Base-by-base conservation (phyloP, 2,888 invertebrate species). In the Monoplex corrugatus region DNA sequence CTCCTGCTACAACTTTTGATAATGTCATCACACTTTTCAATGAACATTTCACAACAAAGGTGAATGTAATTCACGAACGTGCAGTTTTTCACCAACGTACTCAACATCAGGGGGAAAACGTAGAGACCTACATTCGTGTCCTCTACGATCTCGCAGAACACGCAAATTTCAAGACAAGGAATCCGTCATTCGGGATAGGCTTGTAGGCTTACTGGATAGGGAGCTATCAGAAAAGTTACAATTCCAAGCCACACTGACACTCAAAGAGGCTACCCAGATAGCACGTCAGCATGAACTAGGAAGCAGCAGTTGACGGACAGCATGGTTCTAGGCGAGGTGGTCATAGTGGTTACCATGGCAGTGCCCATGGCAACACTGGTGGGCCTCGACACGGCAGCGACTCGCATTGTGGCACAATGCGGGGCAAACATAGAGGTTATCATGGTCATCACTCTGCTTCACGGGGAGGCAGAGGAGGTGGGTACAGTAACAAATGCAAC, bases 81-180 rank as follows among this genome's bases (percentile, higher is more conserved):
- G 80, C 80, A 8, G 43, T 43, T 23, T 80, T 80, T 43, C 43
- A 80, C 32, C 3, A n/a, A 0, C 23, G 43, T 43, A 43, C 0
- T 19, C 80, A 80, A 28, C 80, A 43, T 16, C 80, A 16, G 40
- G 80, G 43, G 2, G 80, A 80, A 80, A 43, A 40, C 19, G 43
- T 43, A 0, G 80, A 80, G n/a, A 40, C 40, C 3, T 80, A 43
- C n/a, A 3, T 80, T n/a, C 40, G 43, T 23, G 80, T n/a, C 2
- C 43, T 80, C 19, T n/a, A 80, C n/a, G 80, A 40, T 23, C n/a
- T 80, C 3, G 80, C 80, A 80, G 43, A 80, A 28, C 80, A 80
- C 32, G 43, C 80, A 19, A 28, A 80, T 80, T 80, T 80, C 28
- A 19, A 23, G 43, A 80, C 23, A 80, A 80, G 28, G 80, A 80